A percentile compares a stretch with the other conserved stretches of the same genome.
phyloP scores from a whole-genome alignment of 2,888 invertebrate genomes.

The Neelides folsomi region DNA sequence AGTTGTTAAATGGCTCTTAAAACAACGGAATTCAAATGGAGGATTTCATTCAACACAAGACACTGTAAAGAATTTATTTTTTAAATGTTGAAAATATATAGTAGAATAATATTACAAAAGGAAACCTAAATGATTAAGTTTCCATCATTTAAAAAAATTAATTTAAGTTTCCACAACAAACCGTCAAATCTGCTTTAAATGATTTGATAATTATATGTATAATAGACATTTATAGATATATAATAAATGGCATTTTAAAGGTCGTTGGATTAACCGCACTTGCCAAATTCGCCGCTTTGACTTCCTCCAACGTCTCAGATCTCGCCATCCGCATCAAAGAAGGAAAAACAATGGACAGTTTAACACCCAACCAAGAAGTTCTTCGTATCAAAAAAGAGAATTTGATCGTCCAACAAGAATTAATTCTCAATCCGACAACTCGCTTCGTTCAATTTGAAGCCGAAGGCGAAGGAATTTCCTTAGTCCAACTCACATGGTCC shows the following conservation, averaged over 20 bases:
- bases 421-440: slow-evolving; percentile 6
- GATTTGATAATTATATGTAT: no score
- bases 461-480: slow-evolving; percentile 11
- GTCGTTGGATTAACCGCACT: slow-evolving; percentile 20
- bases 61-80: slow-evolving; percentile 1
- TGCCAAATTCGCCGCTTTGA: slow-evolving; percentile 11
- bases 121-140: no score
- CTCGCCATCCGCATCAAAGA: slow-evolving; percentile 2
- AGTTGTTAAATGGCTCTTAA: slow-evolving; percentile 56
- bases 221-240: no score
- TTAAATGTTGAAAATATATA: no score
- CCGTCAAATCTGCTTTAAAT: no score
- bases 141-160: no score
- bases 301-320: slow-evolving; percentile 1
- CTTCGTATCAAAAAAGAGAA: slow-evolving; percentile 6
- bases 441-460: slow-evolving; percentile 6
- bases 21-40: slow-evolving; percentile 54
- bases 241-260: no score
- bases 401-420: slow-evolving; percentile 16
- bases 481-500: slow-evolving; percentile 19
- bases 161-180: no score
- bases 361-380: not conserved
- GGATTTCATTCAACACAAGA: slow-evolving; percentile 56
- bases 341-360: not conserved
- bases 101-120: no score